These are phyloP conservation scores for Caenorhabditis sp. DNA, from an alignment of 2,888 invertebrate genomes.

Conservation along the genomic window DNA sequence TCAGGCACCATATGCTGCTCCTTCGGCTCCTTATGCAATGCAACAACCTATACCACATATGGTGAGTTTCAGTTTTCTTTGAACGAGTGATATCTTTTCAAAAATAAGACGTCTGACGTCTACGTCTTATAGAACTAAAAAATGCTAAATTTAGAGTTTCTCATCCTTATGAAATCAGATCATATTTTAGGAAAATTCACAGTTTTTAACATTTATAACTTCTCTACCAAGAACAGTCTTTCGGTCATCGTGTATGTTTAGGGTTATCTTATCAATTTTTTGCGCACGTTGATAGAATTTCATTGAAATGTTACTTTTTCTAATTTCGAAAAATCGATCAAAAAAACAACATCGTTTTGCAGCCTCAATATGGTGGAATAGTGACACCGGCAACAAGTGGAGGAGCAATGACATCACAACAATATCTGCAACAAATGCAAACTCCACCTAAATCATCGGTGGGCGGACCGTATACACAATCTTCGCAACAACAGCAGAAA, in stretches of 20 bases:
- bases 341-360: neutral
- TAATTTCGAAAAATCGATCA: slow-evolving; percentile 10
- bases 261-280: slow-evolving; percentile 3
- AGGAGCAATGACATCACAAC: slow-evolving; percentile 32
- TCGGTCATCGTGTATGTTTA: neutral
- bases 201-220: too few relatives aligned
- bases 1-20: slow-evolving; percentile 45
- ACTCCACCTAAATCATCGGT: neutral
- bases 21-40: slow-evolving; percentile 25
- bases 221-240: too few relatives aligned
- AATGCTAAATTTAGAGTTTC: too few relatives aligned
- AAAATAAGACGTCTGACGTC: neutral
- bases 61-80: too few relatives aligned
- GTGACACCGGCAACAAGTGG: slow-evolving; percentile 4
- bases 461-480: slow-evolving; percentile 2
- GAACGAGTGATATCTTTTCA: too few relatives aligned
- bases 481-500: slow-evolving; percentile 8
- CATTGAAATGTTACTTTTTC: neutral
- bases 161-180: too few relatives aligned
- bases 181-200: too few relatives aligned
- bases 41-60: neutral
- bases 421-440: slow-evolving; percentile 32
- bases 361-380: slow-evolving; percentile 18
- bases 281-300: slow-evolving; percentile 2
- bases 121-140: too few relatives aligned